Conservation (phyloP, 2,888 invertebrate genomes). For the Dusona sp. region DNA sequence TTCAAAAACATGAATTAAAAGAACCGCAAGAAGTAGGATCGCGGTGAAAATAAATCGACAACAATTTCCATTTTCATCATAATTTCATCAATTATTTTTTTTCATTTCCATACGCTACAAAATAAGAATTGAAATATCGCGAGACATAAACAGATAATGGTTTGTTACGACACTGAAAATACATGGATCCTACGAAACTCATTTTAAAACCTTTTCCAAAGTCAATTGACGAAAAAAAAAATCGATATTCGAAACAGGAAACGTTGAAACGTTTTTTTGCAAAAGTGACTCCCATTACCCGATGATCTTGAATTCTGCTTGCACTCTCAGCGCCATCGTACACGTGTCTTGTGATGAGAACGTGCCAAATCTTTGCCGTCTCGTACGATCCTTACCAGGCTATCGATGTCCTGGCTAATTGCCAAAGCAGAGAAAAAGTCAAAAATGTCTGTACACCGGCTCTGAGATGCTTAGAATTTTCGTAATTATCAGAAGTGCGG, state of each 20-base stretch:
- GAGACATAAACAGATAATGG: background rate
- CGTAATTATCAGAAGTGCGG: background rate
- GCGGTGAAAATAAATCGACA: background rate
- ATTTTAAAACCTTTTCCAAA: background rate
- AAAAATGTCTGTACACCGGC: background rate
- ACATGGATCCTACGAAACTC: background rate
- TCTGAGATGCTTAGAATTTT: background rate
- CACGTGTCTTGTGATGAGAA: constrained; percentile 12
- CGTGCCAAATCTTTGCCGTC: constrained; percentile 32
- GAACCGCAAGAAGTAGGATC: background rate
- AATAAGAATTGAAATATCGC: background rate
- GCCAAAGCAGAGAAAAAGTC: constrained; percentile 4
- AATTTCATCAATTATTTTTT: background rate
- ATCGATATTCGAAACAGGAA: background rate
- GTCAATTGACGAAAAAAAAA: background rate
- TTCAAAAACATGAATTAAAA: background rate
- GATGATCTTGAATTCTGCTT: background rate
- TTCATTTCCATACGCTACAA: background rate
- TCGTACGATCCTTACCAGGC: constrained; percentile 23
- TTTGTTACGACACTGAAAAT: background rate
- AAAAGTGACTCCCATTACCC: constrained; percentile 12
- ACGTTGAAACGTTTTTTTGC: background rate
- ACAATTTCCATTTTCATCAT: too few species aligned
- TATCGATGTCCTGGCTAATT: constrained; percentile 40
- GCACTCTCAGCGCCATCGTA: background rate